phyloP scores from a whole-genome alignment of 2,888 invertebrate species.

The Eupithecia centaureata region DNA sequence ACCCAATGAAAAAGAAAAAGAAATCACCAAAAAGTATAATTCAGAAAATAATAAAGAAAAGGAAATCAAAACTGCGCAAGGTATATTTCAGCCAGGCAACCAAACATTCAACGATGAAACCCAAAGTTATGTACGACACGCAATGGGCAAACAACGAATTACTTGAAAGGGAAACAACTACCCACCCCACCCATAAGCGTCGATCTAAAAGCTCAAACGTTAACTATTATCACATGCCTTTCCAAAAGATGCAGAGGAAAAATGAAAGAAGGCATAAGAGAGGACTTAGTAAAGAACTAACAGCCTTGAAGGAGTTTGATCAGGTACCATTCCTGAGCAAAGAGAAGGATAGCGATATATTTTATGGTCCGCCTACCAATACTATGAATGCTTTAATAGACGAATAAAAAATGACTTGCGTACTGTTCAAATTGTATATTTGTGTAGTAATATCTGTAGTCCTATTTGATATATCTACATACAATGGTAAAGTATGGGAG shows the following conservation, averaged over 20 bases:
- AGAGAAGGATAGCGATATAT: constrained; percentile 58
- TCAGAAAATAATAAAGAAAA: constrained; percentile 76
- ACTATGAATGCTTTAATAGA: constrained; percentile 57
- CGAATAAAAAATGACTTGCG: background rate
- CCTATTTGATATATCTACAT: no score
- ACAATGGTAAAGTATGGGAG: no score
- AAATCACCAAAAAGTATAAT: constrained; percentile 69
- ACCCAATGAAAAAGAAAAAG: constrained; percentile 51
- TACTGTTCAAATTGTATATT: background rate
- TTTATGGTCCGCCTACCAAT: constrained; percentile 62
- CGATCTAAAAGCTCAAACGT: constrained; percentile 57
- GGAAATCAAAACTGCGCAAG: constrained; percentile 58
- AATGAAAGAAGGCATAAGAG: constrained; percentile 58
- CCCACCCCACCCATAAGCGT: constrained; percentile 50
- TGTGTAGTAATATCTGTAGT: background rate
- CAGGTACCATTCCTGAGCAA: constrained; percentile 64
- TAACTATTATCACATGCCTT: constrained; percentile 65
- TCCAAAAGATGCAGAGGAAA: constrained; percentile 59
- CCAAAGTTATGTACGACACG: constrained; percentile 47
- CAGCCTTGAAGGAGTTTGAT: constrained; percentile 69
- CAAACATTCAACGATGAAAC: constrained; percentile 47
- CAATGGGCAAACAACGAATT: constrained; percentile 48
- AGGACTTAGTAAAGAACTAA: constrained; percentile 53
- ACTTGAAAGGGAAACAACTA: constrained; percentile 50
- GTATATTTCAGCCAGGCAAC: constrained; percentile 52